These are phyloP conservation scores for Drosophila kikkawai DNA, from an alignment of 1,140 invertebrate genomes.

Conservation along the genomic window DNA sequence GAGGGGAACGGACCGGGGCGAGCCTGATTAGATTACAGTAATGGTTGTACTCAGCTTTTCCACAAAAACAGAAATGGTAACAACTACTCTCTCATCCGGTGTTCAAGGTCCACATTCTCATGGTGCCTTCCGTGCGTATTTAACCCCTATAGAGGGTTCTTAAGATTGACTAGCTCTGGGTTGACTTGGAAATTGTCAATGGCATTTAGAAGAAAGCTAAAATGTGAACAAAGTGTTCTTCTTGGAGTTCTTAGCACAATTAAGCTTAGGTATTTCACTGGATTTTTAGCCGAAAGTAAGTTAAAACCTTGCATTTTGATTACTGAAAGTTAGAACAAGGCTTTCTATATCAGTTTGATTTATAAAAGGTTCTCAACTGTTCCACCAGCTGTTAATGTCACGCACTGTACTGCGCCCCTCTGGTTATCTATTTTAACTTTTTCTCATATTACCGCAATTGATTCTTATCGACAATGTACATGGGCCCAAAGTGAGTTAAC, in stretches of 20 bases:
- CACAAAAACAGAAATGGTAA: neutral
- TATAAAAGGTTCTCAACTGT: neutral
- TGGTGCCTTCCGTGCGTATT: neutral
- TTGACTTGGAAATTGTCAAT: neutral
- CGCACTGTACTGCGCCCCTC: constrained; percentile 7
- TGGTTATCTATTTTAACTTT: constrained; percentile 16
- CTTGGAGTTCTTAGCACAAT: neutral
- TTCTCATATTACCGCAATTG: constrained; percentile 11
- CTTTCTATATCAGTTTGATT: too few species aligned
- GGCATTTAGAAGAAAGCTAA: neutral
- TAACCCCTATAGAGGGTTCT: neutral
- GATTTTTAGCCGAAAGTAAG: too few species aligned
- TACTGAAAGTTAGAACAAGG: neutral
- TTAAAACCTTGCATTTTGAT: neutral
- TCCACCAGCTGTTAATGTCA: neutral
- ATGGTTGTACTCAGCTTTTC: neutral
- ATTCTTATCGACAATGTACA: constrained; percentile 36
- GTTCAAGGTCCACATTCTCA: constrained; percentile 3
- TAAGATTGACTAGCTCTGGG: too few species aligned
- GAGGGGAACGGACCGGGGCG: constrained; percentile 20
- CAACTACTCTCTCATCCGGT: neutral
- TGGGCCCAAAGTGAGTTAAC: constrained; percentile 31
- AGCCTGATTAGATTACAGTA: constrained; percentile 43
- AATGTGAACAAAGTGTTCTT: too few species aligned
- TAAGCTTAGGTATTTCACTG: neutral